Conservation (phyloP, 2,113 vertebrate species). For the Tachysurus vachellii region DNA sequence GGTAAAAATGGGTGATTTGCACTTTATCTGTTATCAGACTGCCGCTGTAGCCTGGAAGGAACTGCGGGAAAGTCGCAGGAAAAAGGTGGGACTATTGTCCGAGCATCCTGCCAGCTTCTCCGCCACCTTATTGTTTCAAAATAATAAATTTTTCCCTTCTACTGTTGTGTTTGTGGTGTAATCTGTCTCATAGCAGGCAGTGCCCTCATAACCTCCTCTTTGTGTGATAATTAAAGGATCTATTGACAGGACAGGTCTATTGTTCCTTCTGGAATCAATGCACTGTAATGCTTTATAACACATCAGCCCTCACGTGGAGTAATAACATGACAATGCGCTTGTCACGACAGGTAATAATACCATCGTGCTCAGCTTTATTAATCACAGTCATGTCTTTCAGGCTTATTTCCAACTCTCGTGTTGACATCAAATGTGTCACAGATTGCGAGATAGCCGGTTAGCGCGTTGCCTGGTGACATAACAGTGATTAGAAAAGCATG, state of each 20-base stretch:
- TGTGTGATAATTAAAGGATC: slow-evolving; percentile 57
- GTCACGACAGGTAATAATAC: not conserved
- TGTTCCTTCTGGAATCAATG: not conserved
- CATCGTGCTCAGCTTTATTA: not conserved
- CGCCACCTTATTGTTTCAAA: slow-evolving; percentile 76
- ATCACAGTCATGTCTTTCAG: not conserved
- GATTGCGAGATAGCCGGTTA: not conserved
- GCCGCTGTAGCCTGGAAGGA: slow-evolving; percentile 85
- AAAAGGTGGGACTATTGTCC: slow-evolving; percentile 95
- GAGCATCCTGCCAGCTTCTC: slow-evolving; percentile 85
- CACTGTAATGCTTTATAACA: not conserved
- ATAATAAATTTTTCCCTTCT: slow-evolving; percentile 33
- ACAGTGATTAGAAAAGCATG: slow-evolving; percentile 5
- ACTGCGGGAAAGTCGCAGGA: slow-evolving; percentile 91
- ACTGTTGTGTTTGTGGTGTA: slow-evolving; percentile 63
- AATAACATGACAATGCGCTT: not conserved
- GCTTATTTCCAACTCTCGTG: not conserved
- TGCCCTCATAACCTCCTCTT: slow-evolving; percentile 81
- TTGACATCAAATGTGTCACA: not conserved
- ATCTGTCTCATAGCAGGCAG: slow-evolving; percentile 68
- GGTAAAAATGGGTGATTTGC: slow-evolving; percentile 64
- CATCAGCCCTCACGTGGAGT: not conserved
- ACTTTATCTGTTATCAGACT: slow-evolving; percentile 78
- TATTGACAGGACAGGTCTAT: slow-evolving; percentile 28
- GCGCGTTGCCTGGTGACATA: not conserved